Conservation (phyloP, 2,797 vertebrate species). For the Pseudochaenichthys georgianus region DNA sequence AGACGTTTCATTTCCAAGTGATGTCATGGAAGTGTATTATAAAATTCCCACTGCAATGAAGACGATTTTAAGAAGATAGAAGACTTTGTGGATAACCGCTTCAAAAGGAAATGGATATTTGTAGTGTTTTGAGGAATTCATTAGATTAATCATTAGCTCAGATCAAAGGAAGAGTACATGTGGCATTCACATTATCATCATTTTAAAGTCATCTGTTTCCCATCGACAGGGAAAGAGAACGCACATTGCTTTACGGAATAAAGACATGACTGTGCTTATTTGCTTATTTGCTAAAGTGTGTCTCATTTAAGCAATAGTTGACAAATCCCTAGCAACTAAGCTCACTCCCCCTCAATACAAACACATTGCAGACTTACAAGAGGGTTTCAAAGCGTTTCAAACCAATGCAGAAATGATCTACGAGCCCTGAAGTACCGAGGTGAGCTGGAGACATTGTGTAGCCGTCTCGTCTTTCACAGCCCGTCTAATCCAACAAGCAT, state of each 20-base stretch:
- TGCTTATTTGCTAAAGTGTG: constrained; percentile 20
- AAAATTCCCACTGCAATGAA: constrained; percentile 16
- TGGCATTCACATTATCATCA: constrained; percentile 19
- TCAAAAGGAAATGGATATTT: not conserved
- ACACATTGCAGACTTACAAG: constrained; percentile 20
- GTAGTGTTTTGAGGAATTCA: not conserved
- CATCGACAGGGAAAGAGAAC: constrained; percentile 2
- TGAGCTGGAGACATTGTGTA: constrained; percentile 41
- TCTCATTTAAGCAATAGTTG: constrained; percentile 15
- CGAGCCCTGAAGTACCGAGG: constrained; percentile 21
- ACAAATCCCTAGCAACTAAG: constrained; percentile 13
- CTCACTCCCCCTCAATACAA: constrained; percentile 5
- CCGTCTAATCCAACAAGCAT: constrained; percentile 49
- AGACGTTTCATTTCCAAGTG: constrained; percentile 34
- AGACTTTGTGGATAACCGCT: constrained; percentile 6
- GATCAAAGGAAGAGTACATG: constrained; percentile 6
- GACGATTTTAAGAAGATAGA: constrained; percentile 1
- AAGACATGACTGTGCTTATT: constrained; percentile 11
- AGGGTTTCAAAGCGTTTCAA: constrained; percentile 32
- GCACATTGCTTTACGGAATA: not conserved
- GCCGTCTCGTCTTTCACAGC: constrained; percentile 50
- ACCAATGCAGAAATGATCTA: constrained; percentile 24
- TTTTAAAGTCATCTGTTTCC: constrained; percentile 14
- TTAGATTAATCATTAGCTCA: constrained; percentile 25
- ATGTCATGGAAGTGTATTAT: constrained; percentile 14